Evolutionary conservation across 2,113 vertebrate genomes (phyloP), one percentile per base, ranked within the genome.

Genomic region (Gracilinanus agilis): DNA sequence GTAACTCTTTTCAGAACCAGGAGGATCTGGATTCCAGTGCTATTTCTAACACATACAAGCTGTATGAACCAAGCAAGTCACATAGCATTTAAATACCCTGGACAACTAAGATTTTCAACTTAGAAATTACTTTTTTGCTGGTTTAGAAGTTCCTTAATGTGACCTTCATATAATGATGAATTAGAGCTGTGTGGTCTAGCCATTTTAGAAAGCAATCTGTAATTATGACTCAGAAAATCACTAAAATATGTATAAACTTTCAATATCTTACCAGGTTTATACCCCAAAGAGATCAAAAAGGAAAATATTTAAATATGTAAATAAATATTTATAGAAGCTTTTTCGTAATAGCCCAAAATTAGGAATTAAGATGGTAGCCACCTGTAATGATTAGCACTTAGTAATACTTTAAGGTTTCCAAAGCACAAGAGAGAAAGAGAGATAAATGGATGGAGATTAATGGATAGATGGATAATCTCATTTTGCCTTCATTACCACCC

Each of bases 121-220:
- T 67, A 67, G 29, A 67, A 34, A 13, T 12, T 34, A 34, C 29
- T 12, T 34, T 29, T 16, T 13, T 1, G 34, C 12, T 8, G 67
- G 19, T 2, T 21, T n/a, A 75, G 16, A 75, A 75, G 34, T n/a
- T 34, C 29, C 12, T 67, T 67, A 67, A 3, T 67, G 34, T 67
- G 61, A 67, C 61, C 12, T 67, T 29, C 67, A 40, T n/a, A 75
- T 6, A 5, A n/a, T 75, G 67, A 40, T n/a, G 4, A 21, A 34
- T 0, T 5, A n/a, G 34, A 75, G 34, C 16, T n/a, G 5, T n/a
- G 13, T n/a, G 21, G 16, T 75, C 1, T 75, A 0, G 16, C 13
- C 34, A n/a, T 75, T 75, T 16, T 75, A 75, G 34, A 75, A 75
- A 75, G 34, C 34, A n/a, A 75, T n/a, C 21, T 75, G 34, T 3